phyloP scores from a whole-genome alignment of 2,888 invertebrate genomes.

The Limnephilus lunatus region DNA sequence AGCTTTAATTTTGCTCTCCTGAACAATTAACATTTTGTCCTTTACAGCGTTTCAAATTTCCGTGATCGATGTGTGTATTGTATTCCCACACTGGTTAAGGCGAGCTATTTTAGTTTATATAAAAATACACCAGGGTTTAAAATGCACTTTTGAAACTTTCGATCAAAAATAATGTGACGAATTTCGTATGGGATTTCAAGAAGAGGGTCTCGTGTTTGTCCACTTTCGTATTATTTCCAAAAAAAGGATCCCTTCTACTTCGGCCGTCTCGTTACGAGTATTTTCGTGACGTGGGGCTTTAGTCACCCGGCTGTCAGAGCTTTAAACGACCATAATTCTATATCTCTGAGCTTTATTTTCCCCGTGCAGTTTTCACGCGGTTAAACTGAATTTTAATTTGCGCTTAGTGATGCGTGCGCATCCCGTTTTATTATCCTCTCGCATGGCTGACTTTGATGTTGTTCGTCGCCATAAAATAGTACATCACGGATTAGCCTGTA shows the following conservation, averaged over 20 bases:
- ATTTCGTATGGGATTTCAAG: neutral
- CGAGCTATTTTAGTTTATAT: neutral
- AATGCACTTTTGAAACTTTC: neutral
- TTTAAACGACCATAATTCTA: neutral
- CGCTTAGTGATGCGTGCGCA: conserved; percentile 47
- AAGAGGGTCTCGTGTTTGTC: neutral
- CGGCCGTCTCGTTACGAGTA: neutral
- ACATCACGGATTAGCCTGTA: conserved; percentile 34
- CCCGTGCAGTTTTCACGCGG: conserved; percentile 42
- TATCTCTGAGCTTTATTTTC: conserved; percentile 33
- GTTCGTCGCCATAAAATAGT: conserved; percentile 25
- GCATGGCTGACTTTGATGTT: conserved; percentile 44
- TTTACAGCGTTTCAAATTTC: no score
- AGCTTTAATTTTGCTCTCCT: no score
- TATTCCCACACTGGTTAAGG: neutral
- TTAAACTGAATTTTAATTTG: conserved; percentile 49
- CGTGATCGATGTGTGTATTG: neutral
- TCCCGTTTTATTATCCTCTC: conserved; percentile 49
- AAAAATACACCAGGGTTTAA: neutral
- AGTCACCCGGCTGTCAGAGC: conserved; percentile 12
- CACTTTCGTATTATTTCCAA: neutral
- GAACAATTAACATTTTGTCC: no score
- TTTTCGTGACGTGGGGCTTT: neutral
- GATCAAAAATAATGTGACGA: neutral
- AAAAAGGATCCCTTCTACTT: neutral